Evolutionary conservation across 1,140 invertebrate genomes (phyloP), one percentile per base, ranked within the genome.

Genomic region (Zaprionus ornatus): DNA sequence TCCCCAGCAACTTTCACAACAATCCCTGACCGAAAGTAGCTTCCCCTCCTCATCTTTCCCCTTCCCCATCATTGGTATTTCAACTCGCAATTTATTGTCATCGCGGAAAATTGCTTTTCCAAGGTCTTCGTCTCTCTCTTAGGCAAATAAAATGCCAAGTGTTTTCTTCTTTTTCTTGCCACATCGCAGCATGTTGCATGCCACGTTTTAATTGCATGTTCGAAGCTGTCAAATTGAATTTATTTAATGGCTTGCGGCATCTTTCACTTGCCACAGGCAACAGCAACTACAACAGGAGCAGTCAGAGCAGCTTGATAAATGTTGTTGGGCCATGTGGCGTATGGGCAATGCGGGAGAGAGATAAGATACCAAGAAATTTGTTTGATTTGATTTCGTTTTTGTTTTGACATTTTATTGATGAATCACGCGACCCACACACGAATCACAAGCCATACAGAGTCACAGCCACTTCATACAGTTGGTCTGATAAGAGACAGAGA

Each of bases 141-240:
- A 55, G 7, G n/a, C 37, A 54, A 29, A 23, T 35, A 61, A 57
- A 66, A 48, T 45, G 52, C n/a, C 52, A 66, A 66, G 12, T 29
- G 54, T 45, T 45, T 66, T 50, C 45, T 13, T 0, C 42, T 21
- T 21, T 5, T 17, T 12, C 45, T 32, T 32, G 29, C 29, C 29
- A 12, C 54, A 19, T 15, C 7, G 27, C 56, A 48, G 40, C 59
- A 29, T 63, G 59, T 62, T 80, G 69, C 77, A 75, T 70, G 61
- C 66, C 75, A 59, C 79, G 66, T 64, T 70, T 74, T 70, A 78
- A 82, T 82, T 77, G 78, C 79, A 77, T 59, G 40, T 73, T 69
- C 42, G 45, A 57, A 29, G 54, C 68, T 74, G 74, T 77, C 79
- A 82, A 82, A 82, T 69, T 74, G 60, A 69, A 70, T 78, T 70